Base-by-base conservation (phyloP, 2,113 vertebrate species). In the Dolichotis patagonum region DNA sequence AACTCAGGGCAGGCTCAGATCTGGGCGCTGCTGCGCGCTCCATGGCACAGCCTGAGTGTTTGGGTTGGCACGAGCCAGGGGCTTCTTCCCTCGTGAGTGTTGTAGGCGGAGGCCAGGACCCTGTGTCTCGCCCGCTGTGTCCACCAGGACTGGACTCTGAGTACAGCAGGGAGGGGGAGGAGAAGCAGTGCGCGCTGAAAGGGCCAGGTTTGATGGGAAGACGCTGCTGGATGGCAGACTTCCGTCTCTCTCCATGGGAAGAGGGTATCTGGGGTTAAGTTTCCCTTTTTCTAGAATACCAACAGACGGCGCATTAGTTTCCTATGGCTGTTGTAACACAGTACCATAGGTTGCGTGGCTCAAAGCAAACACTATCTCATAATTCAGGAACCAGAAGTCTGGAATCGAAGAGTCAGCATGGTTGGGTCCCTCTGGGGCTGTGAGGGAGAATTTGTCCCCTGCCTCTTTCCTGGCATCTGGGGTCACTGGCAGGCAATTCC, bases 161-260 rank as follows among this genome's bases (percentile, higher is more conserved):
- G 75, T 58, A 97, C 97, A 98, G 67, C 7, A 60, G 67, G 81
- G 24, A 92, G 60, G 7, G 58, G 63, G 69, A 96, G 87, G 56
- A 43, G 54, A 56, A 17, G 85, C 14, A 9, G 26, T 13, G 54
- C 43, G 56, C 16, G n/a, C 35, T 10, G 41, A 65, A 92, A 85
- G 90, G 78, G 49, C 49, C 85, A 67, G 69, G 67, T 80, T 88
- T 95, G 56, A 87, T 10, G 20, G 54, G 65, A 87, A 91, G 54
- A 32, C 65, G 67, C 8, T 88, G 94, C 88, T 69, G 13, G 20
- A 30, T 69, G 73, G 26, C 49, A 26, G 60, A 8, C 82, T 93
- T 43, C 65, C 65, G 67, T 80, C 43, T 80, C 69, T 90, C 49
- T 80, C 54, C 85, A 84, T 54, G 49, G 88, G 92, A 94, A 86